Evolutionary conservation across 2,113 vertebrate species (phyloP).

Genomic region (Myotis brandtii): DNA sequence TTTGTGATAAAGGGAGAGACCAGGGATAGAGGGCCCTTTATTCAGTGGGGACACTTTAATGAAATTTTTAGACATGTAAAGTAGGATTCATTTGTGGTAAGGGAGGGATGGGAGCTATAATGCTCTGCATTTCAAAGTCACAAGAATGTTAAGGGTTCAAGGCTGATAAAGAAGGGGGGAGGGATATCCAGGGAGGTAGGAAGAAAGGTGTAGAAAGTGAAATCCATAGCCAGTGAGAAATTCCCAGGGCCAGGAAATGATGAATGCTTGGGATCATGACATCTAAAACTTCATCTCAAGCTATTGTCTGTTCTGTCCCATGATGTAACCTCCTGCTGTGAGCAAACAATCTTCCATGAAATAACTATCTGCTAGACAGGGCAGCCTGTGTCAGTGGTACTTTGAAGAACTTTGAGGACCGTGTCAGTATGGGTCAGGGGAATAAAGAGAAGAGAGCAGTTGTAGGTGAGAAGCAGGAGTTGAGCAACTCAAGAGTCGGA

Average conservation of each 20-base stretch:
- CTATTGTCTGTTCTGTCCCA: background rate
- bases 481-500: background rate
- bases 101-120: background rate
- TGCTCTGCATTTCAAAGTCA: background rate
- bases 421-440: background rate
- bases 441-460: background rate
- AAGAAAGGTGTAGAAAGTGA: background rate
- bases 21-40: background rate
- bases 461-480: background rate
- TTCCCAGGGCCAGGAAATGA: background rate
- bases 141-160: background rate
- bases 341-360: background rate
- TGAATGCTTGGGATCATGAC: background rate
- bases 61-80: background rate
- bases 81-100: background rate
- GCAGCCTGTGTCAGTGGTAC: background rate
- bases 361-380: background rate
- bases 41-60: background rate
- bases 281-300: conserved; percentile 14
- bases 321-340: background rate
- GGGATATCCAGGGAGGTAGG: background rate
- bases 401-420: background rate
- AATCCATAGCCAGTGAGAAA: background rate
- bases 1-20: background rate
- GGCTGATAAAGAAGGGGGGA: too few species aligned